These are phyloP conservation scores for Pheosia tremula DNA, from an alignment of 2,888 invertebrate genomes.

Conservation along the genomic window DNA sequence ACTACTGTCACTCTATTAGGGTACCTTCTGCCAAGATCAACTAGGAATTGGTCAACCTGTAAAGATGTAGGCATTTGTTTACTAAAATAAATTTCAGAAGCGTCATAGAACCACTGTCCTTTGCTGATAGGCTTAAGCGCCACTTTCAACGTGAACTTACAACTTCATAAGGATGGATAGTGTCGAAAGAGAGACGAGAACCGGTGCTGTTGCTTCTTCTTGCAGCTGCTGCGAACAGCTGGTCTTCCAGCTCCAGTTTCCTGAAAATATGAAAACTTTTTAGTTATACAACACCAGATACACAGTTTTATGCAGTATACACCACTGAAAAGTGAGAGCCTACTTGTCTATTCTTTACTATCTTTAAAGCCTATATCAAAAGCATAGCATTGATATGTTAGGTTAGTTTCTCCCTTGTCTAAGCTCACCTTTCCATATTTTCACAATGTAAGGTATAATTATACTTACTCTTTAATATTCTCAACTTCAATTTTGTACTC, in stretches of 20 bases:
- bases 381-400: no score
- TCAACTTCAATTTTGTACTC: slow-evolving; percentile 46
- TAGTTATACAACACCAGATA: not conserved
- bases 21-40: slow-evolving; percentile 52
- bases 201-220: slow-evolving; percentile 44
- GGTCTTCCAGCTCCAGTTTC: slow-evolving; percentile 57
- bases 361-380: no score
- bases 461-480: slow-evolving; percentile 65
- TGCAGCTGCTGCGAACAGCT: slow-evolving; percentile 44
- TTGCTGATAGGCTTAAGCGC: not conserved
- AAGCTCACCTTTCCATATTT: not conserved
- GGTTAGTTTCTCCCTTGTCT: no score
- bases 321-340: no score
- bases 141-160: slow-evolving; percentile 39
- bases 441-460: not conserved
- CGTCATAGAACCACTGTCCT: not conserved
- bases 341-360: no score
- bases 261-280: slow-evolving; percentile 30
- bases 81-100: not conserved
- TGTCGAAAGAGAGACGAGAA: slow-evolving; percentile 49
- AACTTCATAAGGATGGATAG: slow-evolving; percentile 55
- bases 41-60: slow-evolving; percentile 66
- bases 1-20: slow-evolving; percentile 58
- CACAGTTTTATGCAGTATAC: no score
- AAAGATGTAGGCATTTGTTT: slow-evolving; percentile 21